Evolutionary conservation across 2,888 invertebrate species (phyloP).

Genomic region (Trisateles emortualis): DNA sequence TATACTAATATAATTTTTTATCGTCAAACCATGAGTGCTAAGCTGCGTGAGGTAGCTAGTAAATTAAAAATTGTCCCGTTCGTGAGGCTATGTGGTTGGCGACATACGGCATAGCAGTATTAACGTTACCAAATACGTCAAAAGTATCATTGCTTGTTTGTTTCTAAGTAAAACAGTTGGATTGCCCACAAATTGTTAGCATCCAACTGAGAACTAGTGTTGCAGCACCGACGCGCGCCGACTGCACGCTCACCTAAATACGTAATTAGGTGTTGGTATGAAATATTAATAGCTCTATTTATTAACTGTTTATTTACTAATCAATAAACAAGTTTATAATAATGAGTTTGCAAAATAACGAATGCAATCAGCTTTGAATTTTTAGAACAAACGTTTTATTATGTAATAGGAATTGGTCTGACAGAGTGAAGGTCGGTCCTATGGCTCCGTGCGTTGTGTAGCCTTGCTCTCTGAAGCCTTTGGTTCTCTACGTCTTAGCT

Average conservation of each 20-base stretch:
- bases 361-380: conserved; percentile 1
- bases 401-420: conserved; percentile 25
- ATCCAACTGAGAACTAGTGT: conserved; percentile 17
- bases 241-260: conserved; percentile 28
- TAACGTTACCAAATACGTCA: background rate
- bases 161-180: conserved; percentile 1
- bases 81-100: background rate
- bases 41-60: too few relatives aligned
- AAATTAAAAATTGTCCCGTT: background rate
- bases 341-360: background rate
- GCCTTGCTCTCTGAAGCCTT: conserved; percentile 71
- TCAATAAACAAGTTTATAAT: conserved; percentile 19
- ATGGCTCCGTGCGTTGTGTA: conserved; percentile 58
- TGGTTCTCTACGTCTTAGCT: conserved; percentile 54
- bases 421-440: conserved; percentile 43
- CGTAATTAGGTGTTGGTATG: conserved; percentile 31
- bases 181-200: conserved; percentile 1
- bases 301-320: conserved; percentile 31
- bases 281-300: conserved; percentile 36
- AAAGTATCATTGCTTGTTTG: background rate
- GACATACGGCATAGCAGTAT: background rate
- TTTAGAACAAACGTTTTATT: conserved; percentile 13
- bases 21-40: too few relatives aligned
- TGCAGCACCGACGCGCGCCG: conserved; percentile 25
- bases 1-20: too few relatives aligned